Evolutionary conservation across 2,113 vertebrate genomes (phyloP).

Genomic region (Columbina picui): DNA sequence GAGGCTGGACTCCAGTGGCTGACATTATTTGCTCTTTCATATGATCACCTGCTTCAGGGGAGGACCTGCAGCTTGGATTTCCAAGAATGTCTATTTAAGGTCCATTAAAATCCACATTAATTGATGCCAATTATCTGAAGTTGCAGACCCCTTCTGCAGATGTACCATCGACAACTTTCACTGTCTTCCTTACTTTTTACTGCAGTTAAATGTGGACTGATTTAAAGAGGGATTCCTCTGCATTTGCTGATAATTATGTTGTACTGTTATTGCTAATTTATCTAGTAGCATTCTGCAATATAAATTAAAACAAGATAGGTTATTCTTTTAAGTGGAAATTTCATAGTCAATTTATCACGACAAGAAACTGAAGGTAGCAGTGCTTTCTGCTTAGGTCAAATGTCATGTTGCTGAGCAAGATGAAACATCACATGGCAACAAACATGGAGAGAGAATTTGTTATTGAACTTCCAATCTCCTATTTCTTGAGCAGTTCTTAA

Average conservation of each 20-base stretch:
- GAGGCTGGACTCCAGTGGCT: background rate
- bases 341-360: background rate
- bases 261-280: background rate
- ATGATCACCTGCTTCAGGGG: background rate
- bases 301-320: background rate
- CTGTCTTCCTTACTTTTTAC: background rate
- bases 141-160: background rate
- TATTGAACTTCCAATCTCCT: background rate
- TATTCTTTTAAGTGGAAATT: background rate
- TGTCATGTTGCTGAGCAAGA: background rate
- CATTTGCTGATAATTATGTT: background rate
- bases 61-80: background rate
- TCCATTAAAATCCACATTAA: background rate
- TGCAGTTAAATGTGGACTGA: background rate
- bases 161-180: background rate
- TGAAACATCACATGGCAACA: fast-evolving
- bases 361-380: background rate
- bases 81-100: background rate
- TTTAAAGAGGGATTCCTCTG: background rate
- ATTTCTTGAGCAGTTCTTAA: background rate
- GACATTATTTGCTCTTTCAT: background rate
- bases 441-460: background rate
- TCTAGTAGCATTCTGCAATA: background rate
- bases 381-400: background rate
- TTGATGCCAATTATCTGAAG: background rate